Percentiles rank a stretch among this genome's conserved stretches.
Conservation (phyloP, 2,113 vertebrate species). For the Regulus satrapa region DNA sequence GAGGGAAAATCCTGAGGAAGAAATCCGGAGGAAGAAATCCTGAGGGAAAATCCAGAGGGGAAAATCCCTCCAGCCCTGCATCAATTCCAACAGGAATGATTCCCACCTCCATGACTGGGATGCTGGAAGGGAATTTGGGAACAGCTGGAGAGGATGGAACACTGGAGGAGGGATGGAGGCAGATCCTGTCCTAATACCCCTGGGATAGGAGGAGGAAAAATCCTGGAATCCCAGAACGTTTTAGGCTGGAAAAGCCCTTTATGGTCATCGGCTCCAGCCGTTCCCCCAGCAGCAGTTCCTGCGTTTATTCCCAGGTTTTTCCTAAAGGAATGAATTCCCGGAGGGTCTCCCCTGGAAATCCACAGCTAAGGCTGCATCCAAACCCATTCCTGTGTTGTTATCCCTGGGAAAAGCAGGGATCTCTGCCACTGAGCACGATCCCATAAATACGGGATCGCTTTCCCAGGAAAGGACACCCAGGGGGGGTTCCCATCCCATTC, state of each 20-base stretch:
- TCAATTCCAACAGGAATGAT: not conserved
- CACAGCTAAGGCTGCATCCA: not conserved
- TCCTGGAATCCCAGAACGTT: not conserved
- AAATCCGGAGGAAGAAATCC: not conserved
- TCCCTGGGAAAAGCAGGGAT: not conserved
- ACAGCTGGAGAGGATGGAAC: not conserved
- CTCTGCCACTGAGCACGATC: not conserved
- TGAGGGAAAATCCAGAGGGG: not conserved
- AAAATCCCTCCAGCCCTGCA: not conserved
- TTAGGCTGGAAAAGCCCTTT: not conserved
- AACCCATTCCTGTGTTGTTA: not conserved
- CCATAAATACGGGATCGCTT: not conserved
- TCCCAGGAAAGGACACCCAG: not conserved
- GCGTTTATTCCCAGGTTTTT: not conserved
- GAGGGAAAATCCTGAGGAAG: not conserved
- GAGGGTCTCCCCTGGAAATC: not conserved
- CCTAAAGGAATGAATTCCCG: not conserved
- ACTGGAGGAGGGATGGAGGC: not conserved
- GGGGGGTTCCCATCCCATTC: not conserved
- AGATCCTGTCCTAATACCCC: not conserved
- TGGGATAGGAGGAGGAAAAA: not conserved
- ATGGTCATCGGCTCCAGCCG: too few relatives aligned
- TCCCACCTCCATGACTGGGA: fast-evolving
- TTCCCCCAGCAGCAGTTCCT: not conserved
- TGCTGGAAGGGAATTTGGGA: not conserved